Evolutionary conservation across 2,888 invertebrate genomes (phyloP).

Genomic region (Aporophyla nigra): DNA sequence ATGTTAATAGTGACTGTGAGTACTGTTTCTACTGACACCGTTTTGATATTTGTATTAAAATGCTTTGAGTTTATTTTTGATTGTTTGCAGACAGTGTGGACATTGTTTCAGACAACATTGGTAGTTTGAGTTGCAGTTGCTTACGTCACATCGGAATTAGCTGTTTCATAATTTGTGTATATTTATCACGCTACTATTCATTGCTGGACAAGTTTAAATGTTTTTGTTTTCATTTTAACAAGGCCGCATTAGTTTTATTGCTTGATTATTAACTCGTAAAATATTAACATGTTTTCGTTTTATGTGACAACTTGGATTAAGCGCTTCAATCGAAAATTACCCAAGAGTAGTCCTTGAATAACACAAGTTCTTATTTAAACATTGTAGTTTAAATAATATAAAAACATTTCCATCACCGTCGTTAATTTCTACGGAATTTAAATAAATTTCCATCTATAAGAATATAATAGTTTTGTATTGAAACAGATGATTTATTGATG

Average conservation of each 20-base stretch:
- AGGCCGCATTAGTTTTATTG: conserved; percentile 13
- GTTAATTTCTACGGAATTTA: conserved; percentile 48
- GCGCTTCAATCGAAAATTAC: conserved; percentile 23
- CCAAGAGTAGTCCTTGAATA: conserved; percentile 60
- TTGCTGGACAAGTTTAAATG: conserved; percentile 19
- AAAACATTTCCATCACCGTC: conserved; percentile 28
- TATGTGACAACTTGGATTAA: conserved; percentile 24
- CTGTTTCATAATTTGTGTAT: conserved; percentile 50
- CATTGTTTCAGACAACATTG: conserved; percentile 51
- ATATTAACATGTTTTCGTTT: conserved; percentile 34
- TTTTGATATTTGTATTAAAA: conserved; percentile 47
- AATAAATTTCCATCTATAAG: conserved; percentile 55
- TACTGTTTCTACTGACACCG: conserved; percentile 21
- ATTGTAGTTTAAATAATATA: conserved; percentile 45
- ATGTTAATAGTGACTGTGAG: conserved; percentile 37
- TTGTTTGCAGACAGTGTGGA: conserved; percentile 52
- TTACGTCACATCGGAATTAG: conserved; percentile 45
- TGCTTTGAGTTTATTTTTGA: conserved; percentile 54
- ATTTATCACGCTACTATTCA: conserved; percentile 28
- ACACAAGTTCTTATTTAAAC: conserved; percentile 60
- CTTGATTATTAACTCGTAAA: conserved; percentile 28
- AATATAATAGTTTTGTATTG: conserved; percentile 44
- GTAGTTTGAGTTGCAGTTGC: conserved; percentile 35
- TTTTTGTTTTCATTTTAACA: conserved; percentile 11
- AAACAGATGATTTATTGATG: conserved; percentile 40